Conservation (phyloP, 2,797 vertebrate species). For the Coregonus ussuriensis region DNA sequence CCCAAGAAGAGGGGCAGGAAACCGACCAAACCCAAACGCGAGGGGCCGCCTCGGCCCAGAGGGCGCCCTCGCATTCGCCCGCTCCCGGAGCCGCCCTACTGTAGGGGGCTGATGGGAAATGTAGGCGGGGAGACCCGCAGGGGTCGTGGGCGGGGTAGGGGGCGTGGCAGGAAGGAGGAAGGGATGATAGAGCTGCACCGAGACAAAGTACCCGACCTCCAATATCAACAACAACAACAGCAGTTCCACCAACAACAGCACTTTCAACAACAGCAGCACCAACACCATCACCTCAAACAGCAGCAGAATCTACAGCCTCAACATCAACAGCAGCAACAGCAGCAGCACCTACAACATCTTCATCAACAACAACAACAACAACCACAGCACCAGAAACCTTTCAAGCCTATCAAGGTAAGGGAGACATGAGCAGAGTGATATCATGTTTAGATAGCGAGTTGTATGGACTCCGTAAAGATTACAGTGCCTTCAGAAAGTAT, state of each 20-base stretch:
- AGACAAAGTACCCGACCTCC: constrained; percentile 72
- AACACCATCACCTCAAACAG: constrained; percentile 62
- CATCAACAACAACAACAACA: constrained; percentile 54
- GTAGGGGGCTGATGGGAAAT: constrained; percentile 74
- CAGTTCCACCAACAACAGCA: constrained; percentile 56
- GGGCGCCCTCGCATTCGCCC: constrained; percentile 89
- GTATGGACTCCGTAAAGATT: not conserved
- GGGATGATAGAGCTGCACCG: constrained; percentile 67
- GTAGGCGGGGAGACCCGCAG: constrained; percentile 76
- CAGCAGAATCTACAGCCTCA: constrained; percentile 64
- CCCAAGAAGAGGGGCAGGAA: constrained; percentile 90
- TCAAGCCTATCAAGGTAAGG: constrained; percentile 86
- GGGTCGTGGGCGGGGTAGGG: constrained; percentile 84
- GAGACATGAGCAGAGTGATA: not conserved
- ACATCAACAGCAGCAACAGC: constrained; percentile 58
- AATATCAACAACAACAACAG: constrained; percentile 56
- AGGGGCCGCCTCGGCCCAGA: constrained; percentile 87
- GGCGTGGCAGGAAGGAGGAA: constrained; percentile 73
- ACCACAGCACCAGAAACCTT: constrained; percentile 73
- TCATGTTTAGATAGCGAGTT: not conserved
- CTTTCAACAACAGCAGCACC: constrained; percentile 58
- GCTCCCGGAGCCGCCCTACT: constrained; percentile 76
- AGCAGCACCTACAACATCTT: constrained; percentile 57
- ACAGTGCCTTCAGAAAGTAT: too few species aligned
- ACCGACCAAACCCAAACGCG: constrained; percentile 89